Conservation (phyloP, 2,797 vertebrate species). For the Sebastiscus tertius region DNA sequence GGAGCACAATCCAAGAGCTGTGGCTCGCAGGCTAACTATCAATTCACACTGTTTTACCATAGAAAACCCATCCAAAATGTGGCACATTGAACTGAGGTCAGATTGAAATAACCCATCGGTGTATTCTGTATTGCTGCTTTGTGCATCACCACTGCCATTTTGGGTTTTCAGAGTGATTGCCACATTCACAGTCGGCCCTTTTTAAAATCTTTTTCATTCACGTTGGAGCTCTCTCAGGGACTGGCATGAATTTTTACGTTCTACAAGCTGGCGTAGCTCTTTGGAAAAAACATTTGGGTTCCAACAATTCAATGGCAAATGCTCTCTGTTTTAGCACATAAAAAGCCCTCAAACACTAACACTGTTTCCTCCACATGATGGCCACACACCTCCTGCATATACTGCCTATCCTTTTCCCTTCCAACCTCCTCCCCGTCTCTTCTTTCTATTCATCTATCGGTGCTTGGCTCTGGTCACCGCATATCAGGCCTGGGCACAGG, state of each 20-base stretch:
- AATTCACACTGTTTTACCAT: not conserved
- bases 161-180: constrained; percentile 25
- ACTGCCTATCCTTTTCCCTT: not conserved
- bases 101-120: constrained; percentile 21
- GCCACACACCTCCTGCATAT: not conserved
- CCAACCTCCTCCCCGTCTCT: not conserved
- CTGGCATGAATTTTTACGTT: not conserved
- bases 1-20: not conserved
- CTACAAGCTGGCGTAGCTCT: not conserved
- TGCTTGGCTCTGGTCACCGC: constrained; percentile 46
- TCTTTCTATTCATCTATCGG: constrained; percentile 42
- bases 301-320: constrained; percentile 23
- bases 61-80: constrained; percentile 5
- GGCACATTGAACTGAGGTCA: not conserved
- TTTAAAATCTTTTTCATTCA: constrained; percentile 37
- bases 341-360: not conserved
- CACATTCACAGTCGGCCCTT: constrained; percentile 25
- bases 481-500: constrained; percentile 55
- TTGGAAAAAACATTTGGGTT: constrained; percentile 18
- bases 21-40: not conserved
- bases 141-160: constrained; percentile 10
- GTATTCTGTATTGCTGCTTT: constrained; percentile 4
- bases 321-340: constrained; percentile 5
- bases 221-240: not conserved
- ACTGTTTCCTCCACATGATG: constrained; percentile 8